These are phyloP conservation scores for Gadus chalcogrammus DNA, from an alignment of 2,113 vertebrate species.

Conservation along the genomic window DNA sequence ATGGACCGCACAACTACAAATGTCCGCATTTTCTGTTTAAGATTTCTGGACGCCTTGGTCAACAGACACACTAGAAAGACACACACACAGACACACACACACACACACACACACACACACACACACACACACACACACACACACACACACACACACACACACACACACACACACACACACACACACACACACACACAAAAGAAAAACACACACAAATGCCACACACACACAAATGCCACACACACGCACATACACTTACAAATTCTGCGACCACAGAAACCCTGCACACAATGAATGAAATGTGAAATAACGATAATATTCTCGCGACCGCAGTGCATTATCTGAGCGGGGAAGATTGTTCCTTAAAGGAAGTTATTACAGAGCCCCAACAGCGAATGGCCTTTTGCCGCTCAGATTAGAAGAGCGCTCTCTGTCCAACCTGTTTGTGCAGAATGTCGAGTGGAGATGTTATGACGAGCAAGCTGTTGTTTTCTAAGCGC, in stretches of 20 bases:
- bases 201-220: too few relatives aligned
- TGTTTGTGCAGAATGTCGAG: slow-evolving; percentile 70
- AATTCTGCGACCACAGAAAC: slow-evolving; percentile 43
- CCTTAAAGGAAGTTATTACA: not conserved
- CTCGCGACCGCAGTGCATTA: slow-evolving; percentile 9
- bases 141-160: too few relatives aligned
- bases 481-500: slow-evolving; percentile 52
- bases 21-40: too few relatives aligned
- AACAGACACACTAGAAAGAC: too few relatives aligned
- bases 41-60: too few relatives aligned
- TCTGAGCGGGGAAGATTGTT: slow-evolving; percentile 12
- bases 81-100: too few relatives aligned
- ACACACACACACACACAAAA: too few relatives aligned
- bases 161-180: too few relatives aligned
- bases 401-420: slow-evolving; percentile 38
- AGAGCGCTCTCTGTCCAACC: slow-evolving; percentile 50
- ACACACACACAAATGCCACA: not conserved
- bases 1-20: too few relatives aligned
- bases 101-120: too few relatives aligned
- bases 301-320: not conserved
- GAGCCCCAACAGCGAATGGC: slow-evolving; percentile 6
- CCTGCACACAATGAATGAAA: slow-evolving; percentile 51
- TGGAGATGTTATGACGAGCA: slow-evolving; percentile 51
- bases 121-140: slow-evolving; percentile 2
- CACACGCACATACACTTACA: not conserved